These are phyloP conservation scores for Rallus crepitans DNA, from an alignment of 2,797 vertebrate species.

Conservation along the genomic window DNA sequence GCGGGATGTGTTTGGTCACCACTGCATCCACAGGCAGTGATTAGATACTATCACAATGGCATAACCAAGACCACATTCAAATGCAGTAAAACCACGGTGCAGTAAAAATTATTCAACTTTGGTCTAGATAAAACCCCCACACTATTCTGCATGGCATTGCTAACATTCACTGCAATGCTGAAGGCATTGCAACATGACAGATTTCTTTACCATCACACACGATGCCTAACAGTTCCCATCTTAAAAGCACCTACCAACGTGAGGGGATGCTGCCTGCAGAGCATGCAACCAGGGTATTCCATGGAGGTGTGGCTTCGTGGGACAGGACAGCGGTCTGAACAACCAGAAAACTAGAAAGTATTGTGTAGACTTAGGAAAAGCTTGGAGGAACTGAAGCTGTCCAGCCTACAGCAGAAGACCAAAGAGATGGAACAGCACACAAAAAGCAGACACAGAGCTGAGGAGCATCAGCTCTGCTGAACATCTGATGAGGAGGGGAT, in stretches of 20 bases:
- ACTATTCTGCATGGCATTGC: not conserved
- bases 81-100: not conserved
- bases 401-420: not conserved
- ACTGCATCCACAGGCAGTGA: not conserved
- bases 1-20: not conserved
- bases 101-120: not conserved
- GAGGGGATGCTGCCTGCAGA: not conserved
- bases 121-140: not conserved
- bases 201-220: not conserved
- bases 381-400: not conserved
- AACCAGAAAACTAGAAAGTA: not conserved
- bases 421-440: not conserved
- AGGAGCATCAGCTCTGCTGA: not conserved
- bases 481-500: not conserved
- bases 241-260: accelerated
- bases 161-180: not conserved
- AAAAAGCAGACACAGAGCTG: not conserved
- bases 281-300: accelerated
- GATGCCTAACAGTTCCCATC: not conserved
- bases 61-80: not conserved
- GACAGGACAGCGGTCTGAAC: not conserved
- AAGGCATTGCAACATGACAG: not conserved
- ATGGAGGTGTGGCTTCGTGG: not conserved
- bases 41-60: not conserved
- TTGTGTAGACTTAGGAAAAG: not conserved